Evolutionary conservation across 2,888 invertebrate genomes (phyloP), one percentile per base, ranked within the genome.

Genomic region (Drosophila recens): DNA sequence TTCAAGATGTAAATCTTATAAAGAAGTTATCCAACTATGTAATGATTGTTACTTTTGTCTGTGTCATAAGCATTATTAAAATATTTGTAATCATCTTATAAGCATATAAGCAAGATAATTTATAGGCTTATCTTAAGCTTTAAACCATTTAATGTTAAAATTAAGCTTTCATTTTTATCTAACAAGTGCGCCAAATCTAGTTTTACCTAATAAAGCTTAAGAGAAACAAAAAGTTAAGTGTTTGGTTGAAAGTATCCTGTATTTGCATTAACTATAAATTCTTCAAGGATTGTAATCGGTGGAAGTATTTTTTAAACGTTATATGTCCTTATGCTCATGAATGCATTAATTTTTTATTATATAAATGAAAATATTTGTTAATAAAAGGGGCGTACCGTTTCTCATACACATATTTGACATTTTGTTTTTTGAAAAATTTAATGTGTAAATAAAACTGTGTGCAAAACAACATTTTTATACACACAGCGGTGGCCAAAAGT

Each of bases 181-280:
- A 15, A 27, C 46, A 42, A 30, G 0, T 51, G 33, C 30, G 30
- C 27, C 20, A 40, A 42, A 40, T 17, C 15, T 56, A 34, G 30
- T 33, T 65, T 46, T 52, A 48, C 56, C 15, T 43, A 48, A 20
- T 23, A 62, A 73, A 57, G 13, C 23, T 33, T 13, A 30, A 11
- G 27, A 11, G 6, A 11, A 17, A 23, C 34, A 4, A 13, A 30
- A 6, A 17, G 6, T 30, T 40, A 6, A 3, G 6, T 15, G 27
- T 23, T 23, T 15, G 15, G 1, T 27, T 17, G 6, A 15, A 42
- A 5, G 0, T 11, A 38, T 11, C 15, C 10, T 17, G 6, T 13
- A 34, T 51, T 13, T 51, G 8, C 13, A 20, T 36, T n/a, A 51
- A 0, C 5, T 30, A 2, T 9, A 30, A 27, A 46, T n/a, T n/a